Base-by-base conservation (phyloP, 1,140 invertebrate genomes). In the Drusus annulatus region DNA sequence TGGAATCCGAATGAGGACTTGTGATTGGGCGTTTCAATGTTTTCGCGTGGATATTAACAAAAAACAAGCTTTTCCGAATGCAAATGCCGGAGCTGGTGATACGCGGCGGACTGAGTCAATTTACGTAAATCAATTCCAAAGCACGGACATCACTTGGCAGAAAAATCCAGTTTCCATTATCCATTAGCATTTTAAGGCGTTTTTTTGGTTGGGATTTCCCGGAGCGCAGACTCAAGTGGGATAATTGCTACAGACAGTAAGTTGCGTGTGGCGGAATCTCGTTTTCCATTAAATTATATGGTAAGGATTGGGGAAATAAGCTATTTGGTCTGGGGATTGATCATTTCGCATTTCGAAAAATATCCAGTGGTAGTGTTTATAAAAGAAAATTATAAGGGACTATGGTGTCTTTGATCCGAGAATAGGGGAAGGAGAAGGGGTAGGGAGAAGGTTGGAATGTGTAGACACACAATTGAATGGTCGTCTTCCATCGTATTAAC, bases 111-210 rank as follows among this genome's bases (percentile, higher is more conserved):
- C 63, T 54, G 63, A 69, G 62, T 76, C 69, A 79, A 79, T 83
- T 80, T 83, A 75, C 81, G 75, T 83, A 80, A 83, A 83, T 83
- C 81, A 83, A 83, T 83, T 83, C 81, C 79, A 36, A 51, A 68
- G 75, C 81, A 83, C 81, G 81, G 76, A 83, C 78, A 75, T n/a
- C n/a, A n/a, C 62, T 68, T 77, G 76, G 71, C 60, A 31, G 74
- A 56, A 19, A 80, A 80, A 80, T 68, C 78, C 78, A 50, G 78
- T 78, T 76, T 80, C 81, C 78, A 83, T 83, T 83, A 83, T 83
- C 81, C 79, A 80, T 83, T 80, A 83, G 78, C 52, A 83, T 79
- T 79, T 45, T 71, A 58, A 56, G 51, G 51, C 50, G 28, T 83
- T 79, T 74, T 83, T 83, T 83, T 83, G 65, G 65, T 45, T 45